Conservation (phyloP, 2,797 vertebrate species). For the Vultur gryphus region DNA sequence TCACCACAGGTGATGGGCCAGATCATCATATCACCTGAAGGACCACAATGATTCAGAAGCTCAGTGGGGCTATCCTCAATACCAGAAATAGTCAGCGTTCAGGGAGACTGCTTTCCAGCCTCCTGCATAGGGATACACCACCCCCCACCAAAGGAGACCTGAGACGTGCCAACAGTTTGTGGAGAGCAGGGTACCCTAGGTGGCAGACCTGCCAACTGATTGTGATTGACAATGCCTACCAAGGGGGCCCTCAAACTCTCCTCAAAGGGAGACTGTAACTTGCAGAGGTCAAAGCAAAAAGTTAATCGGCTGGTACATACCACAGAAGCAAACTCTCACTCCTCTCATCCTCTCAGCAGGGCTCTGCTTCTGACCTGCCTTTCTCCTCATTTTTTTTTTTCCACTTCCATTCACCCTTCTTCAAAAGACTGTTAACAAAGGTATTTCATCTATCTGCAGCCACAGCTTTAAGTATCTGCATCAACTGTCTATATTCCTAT, state of each 20-base stretch:
- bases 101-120: neutral
- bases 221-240: neutral
- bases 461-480: neutral
- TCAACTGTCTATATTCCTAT: neutral
- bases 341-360: neutral
- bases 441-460: neutral
- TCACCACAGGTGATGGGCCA: neutral
- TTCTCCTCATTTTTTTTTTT: neutral
- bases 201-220: accelerated
- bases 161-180: accelerated
- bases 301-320: neutral
- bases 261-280: neutral
- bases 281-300: neutral
- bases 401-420: neutral
- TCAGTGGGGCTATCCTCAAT: neutral
- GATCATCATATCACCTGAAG: neutral
- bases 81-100: neutral
- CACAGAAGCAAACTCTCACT: neutral
- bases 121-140: neutral
- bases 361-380: neutral
- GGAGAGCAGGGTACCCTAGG: neutral
- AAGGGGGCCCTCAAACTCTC: neutral
- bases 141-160: neutral
- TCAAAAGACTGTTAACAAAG: conserved; percentile 3
- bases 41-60: neutral